phyloP scores from a whole-genome alignment of 1,140 invertebrate species.

The Zeugodacus cucurbitae region DNA sequence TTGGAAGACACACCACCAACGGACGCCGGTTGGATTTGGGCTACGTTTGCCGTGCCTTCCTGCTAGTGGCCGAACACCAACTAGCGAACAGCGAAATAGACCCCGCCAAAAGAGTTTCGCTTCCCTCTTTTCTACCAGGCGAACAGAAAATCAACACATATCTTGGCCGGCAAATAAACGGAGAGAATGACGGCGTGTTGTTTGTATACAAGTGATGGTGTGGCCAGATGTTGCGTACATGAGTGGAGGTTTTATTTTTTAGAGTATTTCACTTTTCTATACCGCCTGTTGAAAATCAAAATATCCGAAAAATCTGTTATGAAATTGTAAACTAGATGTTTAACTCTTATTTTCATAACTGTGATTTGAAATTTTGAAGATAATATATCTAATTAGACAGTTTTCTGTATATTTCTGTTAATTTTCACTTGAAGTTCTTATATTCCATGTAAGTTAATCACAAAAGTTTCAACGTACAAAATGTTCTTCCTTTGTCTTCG shows the following conservation, averaged over 20 bases:
- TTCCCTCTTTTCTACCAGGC: conserved; percentile 66
- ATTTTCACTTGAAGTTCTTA: too few relatives aligned
- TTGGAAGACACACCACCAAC: conserved; percentile 40
- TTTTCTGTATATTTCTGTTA: too few relatives aligned
- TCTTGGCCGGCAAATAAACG: conserved; percentile 25
- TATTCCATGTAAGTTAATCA: too few relatives aligned
- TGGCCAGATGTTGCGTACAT: not conserved
- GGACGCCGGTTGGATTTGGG: conserved; percentile 43
- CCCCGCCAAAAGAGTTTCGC: conserved; percentile 66
- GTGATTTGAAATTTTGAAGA: too few relatives aligned
- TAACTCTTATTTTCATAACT: too few relatives aligned
- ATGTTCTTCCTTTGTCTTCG: too few relatives aligned
- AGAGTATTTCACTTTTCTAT: not conserved
- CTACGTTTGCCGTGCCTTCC: conserved; percentile 31
- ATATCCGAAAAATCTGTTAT: too few relatives aligned
- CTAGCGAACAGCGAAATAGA: conserved; percentile 60
- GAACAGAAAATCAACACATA: conserved; percentile 48
- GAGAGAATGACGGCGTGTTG: not conserved
- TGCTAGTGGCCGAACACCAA: conserved; percentile 55
- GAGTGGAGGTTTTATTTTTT: not conserved
- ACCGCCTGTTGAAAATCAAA: too few relatives aligned
- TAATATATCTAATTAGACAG: too few relatives aligned
- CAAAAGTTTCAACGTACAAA: too few relatives aligned
- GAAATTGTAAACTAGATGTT: not conserved
- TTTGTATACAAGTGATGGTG: not conserved